These are phyloP conservation scores for Plutomurus gul DNA, from an alignment of 1,140 invertebrate genomes.

Conservation along the genomic window DNA sequence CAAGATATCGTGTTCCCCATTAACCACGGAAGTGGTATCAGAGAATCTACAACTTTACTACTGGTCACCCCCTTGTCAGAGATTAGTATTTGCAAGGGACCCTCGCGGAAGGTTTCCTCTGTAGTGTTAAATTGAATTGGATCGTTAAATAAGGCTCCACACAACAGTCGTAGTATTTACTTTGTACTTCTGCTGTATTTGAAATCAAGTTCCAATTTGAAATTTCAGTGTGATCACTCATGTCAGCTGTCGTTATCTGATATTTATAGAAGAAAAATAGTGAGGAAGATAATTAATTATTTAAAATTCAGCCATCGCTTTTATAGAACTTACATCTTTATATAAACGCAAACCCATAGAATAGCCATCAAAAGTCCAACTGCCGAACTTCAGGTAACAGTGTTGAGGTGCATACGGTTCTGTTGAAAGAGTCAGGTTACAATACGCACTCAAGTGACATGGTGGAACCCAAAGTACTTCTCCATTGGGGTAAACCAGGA, in stretches of 20 bases:
- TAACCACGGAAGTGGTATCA: too few species aligned
- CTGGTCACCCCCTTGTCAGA: too few species aligned
- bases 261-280: not conserved
- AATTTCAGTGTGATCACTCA: too few species aligned
- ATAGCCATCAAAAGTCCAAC: not conserved
- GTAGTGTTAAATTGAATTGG: not conserved
- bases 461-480: not conserved
- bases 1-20: too few species aligned
- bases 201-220: not conserved
- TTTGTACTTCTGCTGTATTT: not conserved
- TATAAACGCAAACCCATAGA: too few species aligned
- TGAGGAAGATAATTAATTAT: not conserved
- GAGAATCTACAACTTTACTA: too few species aligned
- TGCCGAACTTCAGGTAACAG: not conserved
- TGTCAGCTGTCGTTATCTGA: too few species aligned
- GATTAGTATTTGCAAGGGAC: too few species aligned
- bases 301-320: not conserved
- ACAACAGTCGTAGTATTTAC: not conserved
- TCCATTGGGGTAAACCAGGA: not conserved
- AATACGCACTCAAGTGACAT: not conserved
- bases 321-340: not conserved
- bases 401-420: not conserved
- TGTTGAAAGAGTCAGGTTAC: not conserved
- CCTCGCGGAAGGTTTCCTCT: too few species aligned
- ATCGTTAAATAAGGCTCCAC: not conserved